Conservation (phyloP, 2,797 vertebrate species). For the Gymnodraco acuticeps region DNA sequence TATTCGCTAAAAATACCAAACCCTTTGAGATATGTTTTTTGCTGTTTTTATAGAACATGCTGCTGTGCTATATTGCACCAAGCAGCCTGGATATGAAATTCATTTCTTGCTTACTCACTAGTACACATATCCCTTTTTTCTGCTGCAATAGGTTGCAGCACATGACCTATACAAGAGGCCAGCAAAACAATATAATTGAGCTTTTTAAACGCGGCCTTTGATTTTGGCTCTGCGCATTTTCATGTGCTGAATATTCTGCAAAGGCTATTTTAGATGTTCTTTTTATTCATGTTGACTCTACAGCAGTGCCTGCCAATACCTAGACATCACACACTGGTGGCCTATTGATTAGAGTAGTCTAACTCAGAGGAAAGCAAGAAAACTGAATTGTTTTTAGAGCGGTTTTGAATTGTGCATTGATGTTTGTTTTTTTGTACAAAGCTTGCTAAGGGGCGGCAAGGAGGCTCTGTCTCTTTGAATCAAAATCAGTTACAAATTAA, state of each 20-base stretch:
- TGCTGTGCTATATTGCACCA: background rate
- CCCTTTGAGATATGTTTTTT: slow-evolving; percentile 13
- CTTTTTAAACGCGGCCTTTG: slow-evolving; percentile 28
- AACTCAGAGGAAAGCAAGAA: slow-evolving; percentile 35
- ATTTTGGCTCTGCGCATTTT: slow-evolving; percentile 40
- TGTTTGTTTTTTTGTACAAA: slow-evolving; percentile 26
- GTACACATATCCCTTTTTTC: slow-evolving; percentile 11
- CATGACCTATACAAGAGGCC: background rate
- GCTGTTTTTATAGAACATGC: slow-evolving; percentile 34
- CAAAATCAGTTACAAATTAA: slow-evolving; percentile 47
- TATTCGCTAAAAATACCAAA: slow-evolving; percentile 33
- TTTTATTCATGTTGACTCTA: slow-evolving; percentile 43
- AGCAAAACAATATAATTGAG: slow-evolving; percentile 17
- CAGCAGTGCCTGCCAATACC: slow-evolving; percentile 41
- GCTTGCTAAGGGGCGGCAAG: slow-evolving; percentile 6
- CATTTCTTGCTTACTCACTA: slow-evolving; percentile 16
- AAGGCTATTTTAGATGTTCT: slow-evolving; percentile 37
- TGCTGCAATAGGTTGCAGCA: background rate
- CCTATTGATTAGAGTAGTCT: slow-evolving; percentile 55
- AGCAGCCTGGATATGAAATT: slow-evolving; percentile 5
- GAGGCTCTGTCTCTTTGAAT: slow-evolving; percentile 46
- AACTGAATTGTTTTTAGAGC: slow-evolving; percentile 32
- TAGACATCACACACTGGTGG: slow-evolving; percentile 49
- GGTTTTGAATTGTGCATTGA: slow-evolving; percentile 31
- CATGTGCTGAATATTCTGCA: slow-evolving; percentile 40